Evolutionary conservation across 2,797 vertebrate genomes (phyloP), one percentile per base, ranked within the genome.

Genomic region (Sardinella longiceps): DNA sequence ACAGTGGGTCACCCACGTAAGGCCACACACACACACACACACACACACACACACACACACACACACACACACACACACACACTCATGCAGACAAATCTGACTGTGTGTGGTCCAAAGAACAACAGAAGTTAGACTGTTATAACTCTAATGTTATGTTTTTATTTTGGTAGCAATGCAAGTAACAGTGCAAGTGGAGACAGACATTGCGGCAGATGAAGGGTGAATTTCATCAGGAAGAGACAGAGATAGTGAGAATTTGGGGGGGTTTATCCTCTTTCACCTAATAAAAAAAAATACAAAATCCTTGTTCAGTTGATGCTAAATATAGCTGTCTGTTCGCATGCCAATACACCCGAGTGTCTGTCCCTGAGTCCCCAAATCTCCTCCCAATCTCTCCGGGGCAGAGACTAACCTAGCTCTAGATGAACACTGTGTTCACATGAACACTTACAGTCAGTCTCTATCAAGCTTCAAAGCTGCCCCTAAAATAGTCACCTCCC

Each of bases 1-100:
- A 98, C 81, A 96, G 97, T 85, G 93, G 94, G 89, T 96, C 97
- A 39, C 96, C 96, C 3, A 96, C 95, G 98, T 99, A 86, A 97
- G 97, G 93, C 33, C 20, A 74, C 45, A 30, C 70, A 45, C 66
- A 48, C 45, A 46, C 37, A 70, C 81, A 82, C 53, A 82, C 81
- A 39, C 58, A 60, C 58, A n/a, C 53, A n/a, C 23, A 14, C 53
- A 63, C 58, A 63, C 58, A 30, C 58, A 63, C 25, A 63, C 58
- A 25, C 58, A 25, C n/a, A 25, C 58, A 25, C 23, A 60, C 25
- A 28, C 58, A 11, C 58, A 28, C 51, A 53, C 51, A 5, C 50
- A 51, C 50, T 14, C 51, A 53, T 18, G 23, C 51, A 53, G 2
- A 53, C 51, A 53, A 18, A 53, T 2, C 7, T 43, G 43, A 43